These are phyloP conservation scores for Drosophila peninsularis DNA, from an alignment of 2,888 invertebrate species.

Conservation along the genomic window DNA sequence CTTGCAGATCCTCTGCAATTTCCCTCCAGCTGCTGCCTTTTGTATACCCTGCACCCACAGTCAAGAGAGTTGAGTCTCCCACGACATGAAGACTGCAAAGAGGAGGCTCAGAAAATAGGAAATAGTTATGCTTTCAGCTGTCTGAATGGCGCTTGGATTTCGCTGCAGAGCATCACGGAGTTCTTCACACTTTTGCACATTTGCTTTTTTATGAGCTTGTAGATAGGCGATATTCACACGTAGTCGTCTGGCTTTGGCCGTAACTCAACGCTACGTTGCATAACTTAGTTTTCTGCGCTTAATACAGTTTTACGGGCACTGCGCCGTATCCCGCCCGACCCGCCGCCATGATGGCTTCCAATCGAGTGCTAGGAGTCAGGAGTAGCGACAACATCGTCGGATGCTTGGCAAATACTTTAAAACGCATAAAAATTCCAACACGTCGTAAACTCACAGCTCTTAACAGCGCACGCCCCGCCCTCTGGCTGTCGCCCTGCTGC, in stretches of 20 bases:
- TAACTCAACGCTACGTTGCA: slow-evolving; percentile 70
- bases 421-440: slow-evolving; percentile 78
- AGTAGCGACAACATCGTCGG: slow-evolving; percentile 49
- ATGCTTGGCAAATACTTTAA: slow-evolving; percentile 74
- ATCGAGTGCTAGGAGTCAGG: slow-evolving; percentile 20
- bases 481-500: no score
- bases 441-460: slow-evolving; percentile 75
- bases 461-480: slow-evolving; percentile 44
- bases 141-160: not conserved
- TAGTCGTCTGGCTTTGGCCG: slow-evolving; percentile 54
- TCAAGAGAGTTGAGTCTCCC: not conserved
- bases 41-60: slow-evolving; percentile 42
- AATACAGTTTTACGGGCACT: slow-evolving; percentile 73
- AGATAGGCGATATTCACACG: slow-evolving; percentile 47
- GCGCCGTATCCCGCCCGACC: slow-evolving; percentile 42
- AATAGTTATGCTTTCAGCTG: not conserved
- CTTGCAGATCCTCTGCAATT: not conserved
- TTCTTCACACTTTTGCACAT: not conserved
- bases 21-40: slow-evolving; percentile 15
- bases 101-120: no score
- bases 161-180: slow-evolving; percentile 4
- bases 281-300: slow-evolving; percentile 77
- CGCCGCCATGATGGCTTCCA: not conserved
- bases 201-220: slow-evolving; percentile 38
- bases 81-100: no score